Base-by-base conservation (phyloP, 2,888 invertebrate species). In the Lithophane leautieri region DNA sequence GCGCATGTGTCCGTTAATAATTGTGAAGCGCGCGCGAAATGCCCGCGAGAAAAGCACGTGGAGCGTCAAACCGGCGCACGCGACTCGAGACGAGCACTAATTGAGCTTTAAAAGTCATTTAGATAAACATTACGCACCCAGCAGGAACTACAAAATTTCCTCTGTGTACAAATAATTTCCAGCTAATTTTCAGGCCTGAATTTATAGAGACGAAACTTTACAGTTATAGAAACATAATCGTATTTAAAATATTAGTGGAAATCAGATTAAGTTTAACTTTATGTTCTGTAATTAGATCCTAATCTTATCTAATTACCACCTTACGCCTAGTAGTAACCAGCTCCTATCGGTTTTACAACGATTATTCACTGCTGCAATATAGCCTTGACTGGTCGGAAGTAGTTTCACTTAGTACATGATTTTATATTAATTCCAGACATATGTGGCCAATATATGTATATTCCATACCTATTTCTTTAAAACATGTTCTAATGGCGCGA, bases 1-100 rank as follows among this genome's bases (percentile, higher is more conserved):
- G 81, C 83, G 86, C 86, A 86, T 86, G 88, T 89, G 85, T 85
- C 79, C 25, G 83, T 77, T 90, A 86, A 88, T 91, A 88, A 90
- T 88, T 88, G 84, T 78, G 85, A 56, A 88, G 90, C 87, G 90
- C 88, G 88, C 89, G 86, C 82, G 85, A 89, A 90, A 88, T 88
- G 85, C 76, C 87, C 72, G 76, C 80, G 71, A 71, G 69, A 66
- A 66, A 79, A 84, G 82, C 90, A 89, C 90, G 89, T 89, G 88
- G 76, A 70, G 63, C 75, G 58, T 44, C 65, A 34, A 73, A 60
- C 52, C 69, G 47, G 71, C 78, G 84, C 89, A 89, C 86, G 89
- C 86, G 86, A 81, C 83, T 65, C 52, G 34, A 60, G 44, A 71
- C 70, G 19, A 76, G 54, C 40, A 61, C n/a, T 77, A 70, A 81